These are phyloP conservation scores for Hippocampus barbouri DNA, from an alignment of 2,113 vertebrate species.

Conservation along the genomic window DNA sequence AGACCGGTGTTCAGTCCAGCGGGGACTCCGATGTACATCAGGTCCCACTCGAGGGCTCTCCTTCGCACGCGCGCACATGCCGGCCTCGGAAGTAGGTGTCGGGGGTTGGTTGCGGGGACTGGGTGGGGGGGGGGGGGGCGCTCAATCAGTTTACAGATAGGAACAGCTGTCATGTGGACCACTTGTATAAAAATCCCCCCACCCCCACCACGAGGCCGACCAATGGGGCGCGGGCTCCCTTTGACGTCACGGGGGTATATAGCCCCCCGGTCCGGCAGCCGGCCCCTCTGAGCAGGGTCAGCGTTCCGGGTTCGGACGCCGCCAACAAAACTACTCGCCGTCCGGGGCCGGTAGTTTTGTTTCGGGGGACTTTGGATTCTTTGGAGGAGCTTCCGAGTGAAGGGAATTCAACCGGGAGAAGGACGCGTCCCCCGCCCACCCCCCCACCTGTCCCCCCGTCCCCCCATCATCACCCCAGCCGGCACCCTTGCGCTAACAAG, in stretches of 20 bases:
- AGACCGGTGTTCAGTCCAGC: too few species aligned
- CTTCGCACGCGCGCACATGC: too few species aligned
- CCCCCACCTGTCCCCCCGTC: slow-evolving; percentile 2
- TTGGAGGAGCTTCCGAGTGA: slow-evolving; percentile 78
- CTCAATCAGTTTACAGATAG: background rate
- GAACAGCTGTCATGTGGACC: slow-evolving; percentile 23
- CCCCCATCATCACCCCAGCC: slow-evolving; percentile 74
- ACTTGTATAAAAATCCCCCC: slow-evolving; percentile 25
- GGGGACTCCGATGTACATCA: too few species aligned
- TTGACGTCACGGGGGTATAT: slow-evolving; percentile 80
- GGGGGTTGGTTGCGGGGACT: too few species aligned
- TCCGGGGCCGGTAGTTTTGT: slow-evolving; percentile 84
- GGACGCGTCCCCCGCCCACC: slow-evolving; percentile 73
- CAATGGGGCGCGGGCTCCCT: slow-evolving; percentile 66
- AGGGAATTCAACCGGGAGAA: slow-evolving; percentile 77
- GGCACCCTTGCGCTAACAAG: slow-evolving; percentile 94
- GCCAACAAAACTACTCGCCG: slow-evolving; percentile 95
- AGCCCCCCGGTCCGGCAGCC: slow-evolving; percentile 74
- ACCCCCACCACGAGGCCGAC: slow-evolving; percentile 45
- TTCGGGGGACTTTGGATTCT: slow-evolving; percentile 66
- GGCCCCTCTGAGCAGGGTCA: slow-evolving; percentile 89
- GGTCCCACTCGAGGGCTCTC: too few species aligned
- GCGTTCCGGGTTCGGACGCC: slow-evolving; percentile 95
- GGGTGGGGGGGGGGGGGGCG: background rate
- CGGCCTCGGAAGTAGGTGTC: too few species aligned